Evolutionary conservation across 1,140 invertebrate species (phyloP).

Genomic region (Lethocerus indicus): DNA sequence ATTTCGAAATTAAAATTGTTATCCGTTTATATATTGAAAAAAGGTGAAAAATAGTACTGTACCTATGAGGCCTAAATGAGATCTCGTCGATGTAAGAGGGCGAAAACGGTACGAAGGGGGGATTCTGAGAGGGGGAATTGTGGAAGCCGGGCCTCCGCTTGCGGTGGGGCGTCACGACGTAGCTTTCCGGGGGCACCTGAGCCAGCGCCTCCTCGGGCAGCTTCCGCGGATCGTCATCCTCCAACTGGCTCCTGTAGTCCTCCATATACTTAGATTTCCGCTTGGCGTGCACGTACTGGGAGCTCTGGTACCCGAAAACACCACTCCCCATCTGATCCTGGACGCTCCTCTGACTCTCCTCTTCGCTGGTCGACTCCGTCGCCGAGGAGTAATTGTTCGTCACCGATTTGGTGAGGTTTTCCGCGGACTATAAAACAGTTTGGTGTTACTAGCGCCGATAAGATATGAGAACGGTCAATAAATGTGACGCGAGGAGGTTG

Average conservation of each 20-base stretch:
- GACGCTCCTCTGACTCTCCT: no score
- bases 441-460: neutral
- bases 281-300: conserved; percentile 13
- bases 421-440: neutral
- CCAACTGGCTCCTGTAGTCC: conserved; percentile 16
- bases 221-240: conserved; percentile 21
- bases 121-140: conserved; percentile 66
- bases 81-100: conserved; percentile 51
- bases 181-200: conserved; percentile 30
- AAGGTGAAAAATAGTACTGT: no score
- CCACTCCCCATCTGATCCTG: no score
- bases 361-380: neutral
- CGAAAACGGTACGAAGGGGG: conserved; percentile 62
- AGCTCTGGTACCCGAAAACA: no score
- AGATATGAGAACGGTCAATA: neutral
- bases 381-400: neutral
- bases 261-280: conserved; percentile 19
- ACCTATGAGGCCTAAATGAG: no score
- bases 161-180: conserved; percentile 66
- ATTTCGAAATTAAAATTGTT: no score
- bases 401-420: conserved; percentile 9
- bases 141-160: conserved; percentile 69
- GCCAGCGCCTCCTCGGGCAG: conserved; percentile 28
- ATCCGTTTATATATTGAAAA: no score
- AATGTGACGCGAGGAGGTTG: neutral